Percentiles rank a stretch among this genome's conserved stretches.
phyloP scores from a whole-genome alignment of 2,113 vertebrate species.

The Cynopterus brachyotis region DNA sequence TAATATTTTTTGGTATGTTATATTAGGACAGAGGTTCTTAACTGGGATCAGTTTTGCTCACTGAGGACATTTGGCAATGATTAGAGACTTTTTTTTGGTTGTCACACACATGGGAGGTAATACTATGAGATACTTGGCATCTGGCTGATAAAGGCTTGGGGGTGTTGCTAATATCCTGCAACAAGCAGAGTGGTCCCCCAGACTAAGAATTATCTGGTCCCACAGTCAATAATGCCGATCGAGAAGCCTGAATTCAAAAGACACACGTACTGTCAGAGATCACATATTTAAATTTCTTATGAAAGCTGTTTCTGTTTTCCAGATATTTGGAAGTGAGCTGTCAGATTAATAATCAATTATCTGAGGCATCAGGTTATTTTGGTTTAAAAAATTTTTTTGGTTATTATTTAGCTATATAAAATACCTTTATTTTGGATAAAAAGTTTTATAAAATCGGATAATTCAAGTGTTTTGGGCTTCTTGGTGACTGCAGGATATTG shows the following conservation, averaged over 20 bases:
- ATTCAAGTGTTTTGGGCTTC: background rate
- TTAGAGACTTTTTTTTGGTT: background rate
- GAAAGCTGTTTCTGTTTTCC: background rate
- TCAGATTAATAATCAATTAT: background rate
- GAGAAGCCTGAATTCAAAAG: background rate
- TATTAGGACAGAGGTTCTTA: background rate
- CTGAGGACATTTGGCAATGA: background rate
- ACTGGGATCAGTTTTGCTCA: background rate
- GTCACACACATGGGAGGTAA: background rate
- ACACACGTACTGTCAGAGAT: too few relatives aligned
- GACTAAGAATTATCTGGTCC: too few relatives aligned
- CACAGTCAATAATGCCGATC: background rate
- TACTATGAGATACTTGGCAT: background rate
- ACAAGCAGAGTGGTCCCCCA: too few relatives aligned
- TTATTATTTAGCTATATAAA: background rate
- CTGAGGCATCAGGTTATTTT: background rate
- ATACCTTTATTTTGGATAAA: background rate
- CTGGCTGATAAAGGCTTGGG: background rate
- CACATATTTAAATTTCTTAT: background rate
- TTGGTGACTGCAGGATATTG: background rate
- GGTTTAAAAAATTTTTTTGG: background rate
- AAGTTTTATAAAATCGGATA: background rate
- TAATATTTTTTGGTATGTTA: background rate
- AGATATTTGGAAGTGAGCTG: background rate
- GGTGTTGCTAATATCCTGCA: too few relatives aligned